Evolutionary conservation across 2,113 vertebrate genomes (phyloP), one percentile per base, ranked within the genome.

Genomic region (Coturnix japonica): DNA sequence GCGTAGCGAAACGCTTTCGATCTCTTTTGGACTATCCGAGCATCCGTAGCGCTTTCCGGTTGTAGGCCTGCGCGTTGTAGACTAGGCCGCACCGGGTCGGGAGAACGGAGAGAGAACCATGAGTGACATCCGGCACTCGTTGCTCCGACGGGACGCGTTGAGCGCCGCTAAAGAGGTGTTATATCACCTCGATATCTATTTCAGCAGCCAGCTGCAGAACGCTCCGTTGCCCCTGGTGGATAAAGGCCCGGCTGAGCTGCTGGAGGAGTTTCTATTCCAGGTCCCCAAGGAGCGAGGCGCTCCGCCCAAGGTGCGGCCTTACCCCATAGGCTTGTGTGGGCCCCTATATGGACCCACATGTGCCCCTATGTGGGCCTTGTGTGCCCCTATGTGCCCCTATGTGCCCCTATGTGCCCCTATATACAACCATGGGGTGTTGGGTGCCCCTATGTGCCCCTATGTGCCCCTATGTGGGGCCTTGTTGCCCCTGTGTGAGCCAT

Each of bases 261-360:
- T 99, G 28, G 99, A 99, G 92, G 99, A 99, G 93, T 99, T 99
- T 96, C 97, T 99, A 63, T 98, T 99, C 93, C 99, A 99, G 63
- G 95, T 98, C 43, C 98, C 98, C 65, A 99, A 99, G 90, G 99
- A 99, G 93, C 98, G 99, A 64, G 98, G 97, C 61, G 94, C 96
- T 21, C 98, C 97, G 46, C 96, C 98, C 89, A 98, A 99, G 97
- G 99, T 99, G 96, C 94, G 91, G 47, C 47, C 6, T 72, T 22
- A 9, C 21, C 7, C 30, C 18, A n/a, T n/a, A n/a, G n/a, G n/a
- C n/a, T 37, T 37, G 37, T 37, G 37, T 37, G 37, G 37, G 37
- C 37, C n/a, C n/a, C n/a, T n/a, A n/a, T n/a, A n/a, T n/a, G n/a
- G n/a, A n/a, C n/a, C n/a, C n/a, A n/a, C n/a, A n/a, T n/a, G n/a